Conservation (phyloP, 2,797 vertebrate genomes). For the Phyllotis vaccarum region DNA sequence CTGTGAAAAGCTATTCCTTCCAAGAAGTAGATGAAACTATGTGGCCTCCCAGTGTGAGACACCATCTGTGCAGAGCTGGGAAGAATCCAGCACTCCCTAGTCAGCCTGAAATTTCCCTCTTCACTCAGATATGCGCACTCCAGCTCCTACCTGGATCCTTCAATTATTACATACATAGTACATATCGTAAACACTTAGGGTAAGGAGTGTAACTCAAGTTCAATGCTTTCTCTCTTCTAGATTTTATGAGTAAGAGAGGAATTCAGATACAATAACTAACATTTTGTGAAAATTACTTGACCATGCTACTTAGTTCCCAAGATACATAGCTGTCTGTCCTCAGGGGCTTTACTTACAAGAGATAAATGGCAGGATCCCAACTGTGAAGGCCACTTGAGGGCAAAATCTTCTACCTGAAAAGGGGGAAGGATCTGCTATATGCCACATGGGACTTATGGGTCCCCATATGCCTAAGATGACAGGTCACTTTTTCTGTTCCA, state of each 20-base stretch:
- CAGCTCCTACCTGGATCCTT: too few species aligned
- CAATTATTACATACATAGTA: not conserved
- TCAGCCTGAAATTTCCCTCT: not conserved
- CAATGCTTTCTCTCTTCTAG: not conserved
- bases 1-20: not conserved
- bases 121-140: rapidly evolving
- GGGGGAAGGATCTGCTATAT: not conserved
- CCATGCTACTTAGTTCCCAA: not conserved
- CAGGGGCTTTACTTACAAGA: not conserved
- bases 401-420: not conserved
- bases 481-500: not conserved
- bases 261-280: not conserved
- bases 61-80: not conserved
- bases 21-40: not conserved
- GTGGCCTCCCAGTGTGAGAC: not conserved
- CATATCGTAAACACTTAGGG: not conserved
- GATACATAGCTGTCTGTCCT: not conserved
- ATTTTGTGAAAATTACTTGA: not conserved
- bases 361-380: not conserved
- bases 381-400: not conserved
- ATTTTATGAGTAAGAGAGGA: not conserved
- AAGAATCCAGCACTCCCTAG: not conserved
- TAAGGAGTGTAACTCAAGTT: not conserved
- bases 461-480: not conserved
- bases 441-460: not conserved